Percentiles rank a stretch among this genome's conserved stretches.
Conservation (phyloP, 2,113 vertebrate genomes). For the Anoura caudifer region DNA sequence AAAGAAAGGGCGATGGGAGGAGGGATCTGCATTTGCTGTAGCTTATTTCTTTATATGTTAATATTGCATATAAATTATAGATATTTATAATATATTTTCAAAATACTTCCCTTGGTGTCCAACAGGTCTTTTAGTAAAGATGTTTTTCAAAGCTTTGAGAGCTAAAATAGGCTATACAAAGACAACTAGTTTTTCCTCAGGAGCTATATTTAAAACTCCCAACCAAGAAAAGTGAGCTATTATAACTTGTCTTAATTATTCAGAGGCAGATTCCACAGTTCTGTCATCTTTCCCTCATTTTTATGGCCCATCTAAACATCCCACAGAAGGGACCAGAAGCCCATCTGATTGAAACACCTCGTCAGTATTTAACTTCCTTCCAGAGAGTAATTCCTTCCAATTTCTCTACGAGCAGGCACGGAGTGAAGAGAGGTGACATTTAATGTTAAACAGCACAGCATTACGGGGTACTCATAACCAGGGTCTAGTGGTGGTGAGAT, state of each 20-base stretch:
- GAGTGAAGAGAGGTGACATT: background rate
- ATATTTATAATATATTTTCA: background rate
- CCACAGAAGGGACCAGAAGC: background rate
- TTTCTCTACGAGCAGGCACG: background rate
- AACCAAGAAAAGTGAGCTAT: background rate
- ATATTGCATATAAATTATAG: background rate
- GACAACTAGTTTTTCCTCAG: background rate
- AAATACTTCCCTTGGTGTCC: background rate
- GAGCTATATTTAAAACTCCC: conserved; percentile 17
- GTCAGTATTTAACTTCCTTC: background rate
- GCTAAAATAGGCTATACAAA: background rate
- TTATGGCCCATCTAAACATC: background rate
- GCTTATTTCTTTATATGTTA: background rate
- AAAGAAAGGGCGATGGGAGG: background rate
- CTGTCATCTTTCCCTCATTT: background rate
- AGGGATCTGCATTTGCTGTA: background rate
- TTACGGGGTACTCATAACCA: background rate
- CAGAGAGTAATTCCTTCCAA: background rate
- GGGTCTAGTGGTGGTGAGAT: background rate
- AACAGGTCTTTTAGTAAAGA: conserved; percentile 12
- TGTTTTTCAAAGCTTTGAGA: background rate
- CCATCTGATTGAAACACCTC: background rate
- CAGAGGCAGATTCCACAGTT: background rate
- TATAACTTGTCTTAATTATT: background rate
- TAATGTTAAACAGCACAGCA: background rate